Evolutionary conservation across 2,113 vertebrate genomes (phyloP).

Genomic region (Pheucticus melanocephalus): DNA sequence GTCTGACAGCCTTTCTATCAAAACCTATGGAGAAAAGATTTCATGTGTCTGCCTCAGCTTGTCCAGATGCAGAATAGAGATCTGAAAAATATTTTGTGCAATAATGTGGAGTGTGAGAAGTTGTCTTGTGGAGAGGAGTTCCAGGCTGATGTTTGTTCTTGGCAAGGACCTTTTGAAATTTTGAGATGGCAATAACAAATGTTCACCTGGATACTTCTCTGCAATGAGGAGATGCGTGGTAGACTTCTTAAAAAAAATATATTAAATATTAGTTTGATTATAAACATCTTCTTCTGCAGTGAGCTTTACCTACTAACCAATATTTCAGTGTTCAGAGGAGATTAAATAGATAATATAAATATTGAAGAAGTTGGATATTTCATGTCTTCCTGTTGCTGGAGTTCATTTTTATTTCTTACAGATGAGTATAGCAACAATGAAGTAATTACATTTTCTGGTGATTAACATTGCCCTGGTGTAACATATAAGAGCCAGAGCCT

Average conservation of each 20-base stretch:
- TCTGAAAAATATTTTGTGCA: not conserved
- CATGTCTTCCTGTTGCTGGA: not conserved
- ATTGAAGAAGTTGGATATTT: constrained; percentile 22
- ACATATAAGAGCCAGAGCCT: not conserved
- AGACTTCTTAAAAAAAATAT: not conserved
- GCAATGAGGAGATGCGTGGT: not conserved
- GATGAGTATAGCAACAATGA: constrained; percentile 19
- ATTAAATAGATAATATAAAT: not conserved
- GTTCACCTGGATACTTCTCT: not conserved
- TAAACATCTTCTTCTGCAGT: not conserved
- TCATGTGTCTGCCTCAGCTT: not conserved
- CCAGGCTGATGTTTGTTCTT: not conserved
- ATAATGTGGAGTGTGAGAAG: not conserved
- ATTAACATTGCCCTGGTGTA: constrained; percentile 21
- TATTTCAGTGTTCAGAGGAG: not conserved
- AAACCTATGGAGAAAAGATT: not conserved
- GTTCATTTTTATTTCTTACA: constrained; percentile 47
- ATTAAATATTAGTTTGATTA: not conserved
- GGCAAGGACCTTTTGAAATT: not conserved
- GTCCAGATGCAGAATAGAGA: not conserved
- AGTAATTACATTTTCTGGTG: constrained; percentile 49
- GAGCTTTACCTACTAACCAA: not conserved
- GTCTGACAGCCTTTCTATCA: not conserved
- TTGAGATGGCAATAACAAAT: not conserved
- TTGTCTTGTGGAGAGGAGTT: not conserved